Conservation (phyloP, 2,888 invertebrate species). For the Oligia latruncula region DNA sequence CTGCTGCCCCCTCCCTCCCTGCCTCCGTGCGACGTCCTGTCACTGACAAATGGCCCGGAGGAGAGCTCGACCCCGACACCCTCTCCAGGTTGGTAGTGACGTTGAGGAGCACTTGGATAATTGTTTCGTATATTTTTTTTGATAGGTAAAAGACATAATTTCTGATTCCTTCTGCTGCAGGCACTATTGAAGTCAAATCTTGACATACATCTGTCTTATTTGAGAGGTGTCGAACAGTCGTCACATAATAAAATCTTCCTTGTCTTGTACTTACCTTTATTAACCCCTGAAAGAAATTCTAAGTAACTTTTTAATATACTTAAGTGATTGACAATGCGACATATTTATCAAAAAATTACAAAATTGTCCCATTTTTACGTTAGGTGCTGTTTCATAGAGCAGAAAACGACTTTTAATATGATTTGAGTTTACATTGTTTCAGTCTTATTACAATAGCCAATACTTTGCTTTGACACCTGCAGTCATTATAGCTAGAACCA, state of each 20-base stretch:
- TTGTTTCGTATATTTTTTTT: slow-evolving; percentile 26
- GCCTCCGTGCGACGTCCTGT: slow-evolving; percentile 85
- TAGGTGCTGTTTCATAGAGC: background rate
- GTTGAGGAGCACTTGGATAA: slow-evolving; percentile 57
- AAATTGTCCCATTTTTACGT: background rate
- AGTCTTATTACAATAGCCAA: background rate
- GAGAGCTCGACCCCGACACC: slow-evolving; percentile 87
- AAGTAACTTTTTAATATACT: background rate
- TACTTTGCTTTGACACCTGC: too few relatives aligned
- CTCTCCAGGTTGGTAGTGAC: slow-evolving; percentile 77
- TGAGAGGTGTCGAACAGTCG: background rate
- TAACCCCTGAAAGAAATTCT: background rate
- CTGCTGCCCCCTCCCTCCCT: slow-evolving; percentile 49
- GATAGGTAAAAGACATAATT: background rate
- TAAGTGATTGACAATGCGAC: background rate
- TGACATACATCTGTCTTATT: background rate
- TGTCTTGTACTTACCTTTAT: background rate
- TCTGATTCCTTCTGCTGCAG: too few relatives aligned
- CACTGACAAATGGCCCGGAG: slow-evolving; percentile 90
- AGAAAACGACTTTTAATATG: background rate
- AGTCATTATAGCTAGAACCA: too few relatives aligned
- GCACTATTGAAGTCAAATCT: background rate
- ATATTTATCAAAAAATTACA: background rate
- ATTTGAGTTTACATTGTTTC: background rate
- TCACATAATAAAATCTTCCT: background rate